These are phyloP conservation scores for Ceryle rudis DNA, from an alignment of 2,797 vertebrate species.

Conservation along the genomic window DNA sequence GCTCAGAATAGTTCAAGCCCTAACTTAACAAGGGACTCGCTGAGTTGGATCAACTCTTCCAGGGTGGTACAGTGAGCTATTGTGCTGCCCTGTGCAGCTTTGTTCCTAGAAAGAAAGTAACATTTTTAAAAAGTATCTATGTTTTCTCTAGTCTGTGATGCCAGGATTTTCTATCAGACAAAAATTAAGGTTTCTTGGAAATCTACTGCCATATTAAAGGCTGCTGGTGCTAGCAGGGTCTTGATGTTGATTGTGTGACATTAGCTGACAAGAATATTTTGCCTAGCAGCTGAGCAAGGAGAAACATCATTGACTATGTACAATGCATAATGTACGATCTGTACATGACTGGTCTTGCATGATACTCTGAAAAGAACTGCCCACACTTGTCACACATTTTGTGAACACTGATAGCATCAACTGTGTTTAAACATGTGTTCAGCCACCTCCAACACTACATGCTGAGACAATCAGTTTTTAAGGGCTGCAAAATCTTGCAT, in stretches of 20 bases:
- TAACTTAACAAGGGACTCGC: background rate
- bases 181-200: background rate
- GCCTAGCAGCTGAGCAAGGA: background rate
- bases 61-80: background rate
- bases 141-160: background rate
- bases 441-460: constrained; percentile 38
- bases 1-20: background rate
- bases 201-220: background rate
- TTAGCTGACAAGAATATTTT: background rate
- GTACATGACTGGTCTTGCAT: constrained; percentile 47
- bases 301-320: background rate
- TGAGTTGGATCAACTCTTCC: background rate
- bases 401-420: constrained; percentile 43
- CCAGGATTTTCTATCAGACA: background rate
- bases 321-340: background rate
- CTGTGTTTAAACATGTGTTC: constrained; percentile 53
- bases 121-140: background rate
- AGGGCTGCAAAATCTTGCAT: background rate
- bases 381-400: constrained; percentile 47
- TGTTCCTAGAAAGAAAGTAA: background rate
- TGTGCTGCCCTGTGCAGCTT: background rate
- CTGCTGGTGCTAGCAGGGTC: background rate
- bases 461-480: constrained; percentile 24
- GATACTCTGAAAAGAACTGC: constrained; percentile 20
- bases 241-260: background rate